Percentiles rank a stretch among this genome's conserved stretches.
These are phyloP conservation scores for Catagonus wagneri DNA, from an alignment of 2,113 vertebrate species.

Conservation along the genomic window DNA sequence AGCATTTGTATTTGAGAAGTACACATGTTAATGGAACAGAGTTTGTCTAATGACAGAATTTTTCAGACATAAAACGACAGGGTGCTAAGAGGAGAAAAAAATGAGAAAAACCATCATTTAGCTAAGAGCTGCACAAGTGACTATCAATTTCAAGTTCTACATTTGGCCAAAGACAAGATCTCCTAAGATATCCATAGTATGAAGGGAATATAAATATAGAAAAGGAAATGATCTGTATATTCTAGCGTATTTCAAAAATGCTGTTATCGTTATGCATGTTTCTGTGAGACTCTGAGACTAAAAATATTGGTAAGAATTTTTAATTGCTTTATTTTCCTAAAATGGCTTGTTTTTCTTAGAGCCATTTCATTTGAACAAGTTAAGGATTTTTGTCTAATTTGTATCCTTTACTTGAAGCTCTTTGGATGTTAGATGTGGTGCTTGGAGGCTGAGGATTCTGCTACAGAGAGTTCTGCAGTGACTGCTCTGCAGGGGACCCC, in stretches of 20 bases:
- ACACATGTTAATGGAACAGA: background rate
- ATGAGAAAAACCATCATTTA: background rate
- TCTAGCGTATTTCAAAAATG: background rate
- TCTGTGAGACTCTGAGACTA: background rate
- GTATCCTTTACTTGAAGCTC: background rate
- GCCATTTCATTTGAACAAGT: background rate
- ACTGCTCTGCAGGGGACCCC: background rate
- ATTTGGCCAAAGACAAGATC: background rate
- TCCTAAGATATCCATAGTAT: background rate
- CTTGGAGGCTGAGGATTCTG: fast-evolving
- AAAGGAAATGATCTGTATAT: background rate
- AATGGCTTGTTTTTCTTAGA: slow-evolving; percentile 23
- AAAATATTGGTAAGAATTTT: background rate
- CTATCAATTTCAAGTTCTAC: background rate
- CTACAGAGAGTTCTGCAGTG: no score
- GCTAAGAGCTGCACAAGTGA: background rate
- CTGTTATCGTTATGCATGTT: background rate
- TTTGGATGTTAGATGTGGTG: background rate
- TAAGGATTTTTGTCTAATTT: background rate
- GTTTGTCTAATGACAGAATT: background rate
- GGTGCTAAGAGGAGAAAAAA: background rate
- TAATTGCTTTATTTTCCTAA: background rate
- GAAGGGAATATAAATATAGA: background rate
- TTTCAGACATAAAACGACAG: background rate
- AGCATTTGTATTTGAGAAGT: slow-evolving; percentile 14